A percentile compares a stretch with the other conserved stretches of the same genome.
phyloP scores from a whole-genome alignment of 2,888 invertebrate genomes.

The Drosophila rubida region DNA sequence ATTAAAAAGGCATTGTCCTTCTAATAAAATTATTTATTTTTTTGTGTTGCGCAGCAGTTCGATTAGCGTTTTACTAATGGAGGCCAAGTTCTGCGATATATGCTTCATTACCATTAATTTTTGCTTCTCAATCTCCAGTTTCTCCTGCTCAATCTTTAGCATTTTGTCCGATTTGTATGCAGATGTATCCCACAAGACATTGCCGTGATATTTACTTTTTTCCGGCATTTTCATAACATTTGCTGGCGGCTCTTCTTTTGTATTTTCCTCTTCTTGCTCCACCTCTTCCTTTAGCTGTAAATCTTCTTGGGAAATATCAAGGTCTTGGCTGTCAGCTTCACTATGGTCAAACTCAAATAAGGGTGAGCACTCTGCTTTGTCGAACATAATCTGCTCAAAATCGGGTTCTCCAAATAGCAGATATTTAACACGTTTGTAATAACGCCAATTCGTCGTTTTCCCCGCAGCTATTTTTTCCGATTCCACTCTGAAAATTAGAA shows the following conservation, averaged over 20 bases:
- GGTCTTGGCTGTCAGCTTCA: slow-evolving; percentile 8
- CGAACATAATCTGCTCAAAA: slow-evolving; percentile 50
- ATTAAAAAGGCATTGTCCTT: background rate
- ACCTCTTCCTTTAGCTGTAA: background rate
- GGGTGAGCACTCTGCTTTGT: slow-evolving; percentile 30
- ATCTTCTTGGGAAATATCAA: background rate
- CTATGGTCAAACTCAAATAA: slow-evolving; percentile 29
- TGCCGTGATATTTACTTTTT: background rate
- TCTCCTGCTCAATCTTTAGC: slow-evolving; percentile 58
- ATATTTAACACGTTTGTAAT: slow-evolving; percentile 47
- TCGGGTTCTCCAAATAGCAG: slow-evolving; percentile 38
- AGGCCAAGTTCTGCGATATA: slow-evolving; percentile 39
- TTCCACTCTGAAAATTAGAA: slow-evolving; percentile 40
- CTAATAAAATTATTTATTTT: slow-evolving; percentile 5
- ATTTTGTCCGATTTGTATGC: slow-evolving; percentile 11
- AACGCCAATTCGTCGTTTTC: slow-evolving; percentile 43
- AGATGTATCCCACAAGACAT: background rate
- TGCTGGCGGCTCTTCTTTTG: background rate
- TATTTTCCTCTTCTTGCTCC: background rate
- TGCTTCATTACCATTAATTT: slow-evolving; percentile 60
- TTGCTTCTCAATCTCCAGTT: slow-evolving; percentile 52
- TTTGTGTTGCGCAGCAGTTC: slow-evolving; percentile 40
- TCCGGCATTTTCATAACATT: background rate
- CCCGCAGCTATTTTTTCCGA: slow-evolving; percentile 38
- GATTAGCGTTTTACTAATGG: slow-evolving; percentile 39